These are phyloP conservation scores for Nasonia vitripennis DNA, from an alignment of 1,140 invertebrate species.

Conservation along the genomic window DNA sequence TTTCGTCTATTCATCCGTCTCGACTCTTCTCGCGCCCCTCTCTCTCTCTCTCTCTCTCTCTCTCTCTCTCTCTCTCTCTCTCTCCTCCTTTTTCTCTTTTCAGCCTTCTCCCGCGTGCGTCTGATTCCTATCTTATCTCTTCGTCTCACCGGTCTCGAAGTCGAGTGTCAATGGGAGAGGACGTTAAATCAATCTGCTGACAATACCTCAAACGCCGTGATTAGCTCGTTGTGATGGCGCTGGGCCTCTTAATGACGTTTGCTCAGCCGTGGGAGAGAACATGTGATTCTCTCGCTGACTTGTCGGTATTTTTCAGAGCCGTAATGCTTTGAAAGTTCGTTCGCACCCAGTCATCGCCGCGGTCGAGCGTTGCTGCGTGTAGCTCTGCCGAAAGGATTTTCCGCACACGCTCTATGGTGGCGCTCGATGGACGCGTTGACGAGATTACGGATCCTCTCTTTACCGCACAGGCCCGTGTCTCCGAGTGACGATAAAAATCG, in stretches of 20 bases:
- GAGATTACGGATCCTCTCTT: slow-evolving; percentile 61
- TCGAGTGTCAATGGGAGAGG: slow-evolving; percentile 43
- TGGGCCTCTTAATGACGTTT: slow-evolving; percentile 18
- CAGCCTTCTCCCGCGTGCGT: not conserved
- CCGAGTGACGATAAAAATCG: slow-evolving; percentile 64
- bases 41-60: not conserved
- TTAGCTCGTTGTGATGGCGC: slow-evolving; percentile 30
- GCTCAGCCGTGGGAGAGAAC: not conserved
- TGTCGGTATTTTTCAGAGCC: not conserved
- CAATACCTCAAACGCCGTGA: slow-evolving; percentile 40
- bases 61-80: too few species aligned
- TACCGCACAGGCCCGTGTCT: slow-evolving; percentile 55
- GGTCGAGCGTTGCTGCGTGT: too few species aligned
- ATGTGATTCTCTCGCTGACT: not conserved
- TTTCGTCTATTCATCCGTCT: slow-evolving; percentile 31
- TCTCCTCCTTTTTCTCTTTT: slow-evolving; percentile 14
- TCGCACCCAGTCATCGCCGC: not conserved
- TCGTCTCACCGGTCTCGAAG: not conserved
- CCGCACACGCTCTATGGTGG: slow-evolving; percentile 45
- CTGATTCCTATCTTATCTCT: slow-evolving; percentile 48
- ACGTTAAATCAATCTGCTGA: slow-evolving; percentile 52
- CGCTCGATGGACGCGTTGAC: slow-evolving; percentile 58
- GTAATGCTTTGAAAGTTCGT: not conserved
- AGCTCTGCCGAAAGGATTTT: not conserved
- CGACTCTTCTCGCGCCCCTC: slow-evolving; percentile 30